Evolutionary conservation across 2,797 vertebrate species (phyloP).

Genomic region (Thaleichthys pacificus): DNA sequence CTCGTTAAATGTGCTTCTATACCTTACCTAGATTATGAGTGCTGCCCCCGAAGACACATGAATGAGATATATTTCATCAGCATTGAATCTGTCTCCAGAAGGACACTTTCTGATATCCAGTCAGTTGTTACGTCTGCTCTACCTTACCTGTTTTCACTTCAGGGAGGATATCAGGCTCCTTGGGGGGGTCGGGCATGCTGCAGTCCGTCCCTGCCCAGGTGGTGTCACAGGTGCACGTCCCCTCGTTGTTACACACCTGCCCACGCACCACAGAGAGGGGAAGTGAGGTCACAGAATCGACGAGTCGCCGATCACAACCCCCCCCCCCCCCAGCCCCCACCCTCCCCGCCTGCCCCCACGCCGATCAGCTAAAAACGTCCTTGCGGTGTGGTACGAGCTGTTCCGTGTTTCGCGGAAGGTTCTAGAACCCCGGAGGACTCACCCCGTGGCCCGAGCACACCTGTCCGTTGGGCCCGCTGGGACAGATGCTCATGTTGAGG

Average conservation of each 20-base stretch:
- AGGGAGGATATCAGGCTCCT: slow-evolving; percentile 69
- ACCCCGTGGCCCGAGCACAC: slow-evolving; percentile 97
- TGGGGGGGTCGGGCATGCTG: slow-evolving; percentile 94
- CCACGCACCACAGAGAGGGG: background rate
- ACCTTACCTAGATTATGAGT: too few relatives aligned
- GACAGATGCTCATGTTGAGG: slow-evolving; percentile 96
- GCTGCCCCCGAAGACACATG: too few relatives aligned
- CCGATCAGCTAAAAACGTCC: background rate
- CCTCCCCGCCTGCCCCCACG: background rate
- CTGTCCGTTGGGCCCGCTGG: slow-evolving; percentile 86
- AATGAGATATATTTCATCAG: too few relatives aligned
- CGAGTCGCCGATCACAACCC: background rate
- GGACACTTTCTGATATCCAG: too few relatives aligned
- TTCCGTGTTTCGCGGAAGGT: background rate
- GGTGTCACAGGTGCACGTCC: slow-evolving; percentile 91
- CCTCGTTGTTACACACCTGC: slow-evolving; percentile 97
- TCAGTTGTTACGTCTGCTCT: slow-evolving; percentile 43
- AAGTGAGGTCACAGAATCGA: background rate
- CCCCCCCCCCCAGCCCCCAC: background rate
- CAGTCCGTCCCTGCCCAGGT: slow-evolving; percentile 99
- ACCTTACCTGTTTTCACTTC: slow-evolving; percentile 92
- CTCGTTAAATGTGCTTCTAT: too few relatives aligned
- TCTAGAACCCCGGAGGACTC: slow-evolving; percentile 61
- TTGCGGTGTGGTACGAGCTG: background rate
- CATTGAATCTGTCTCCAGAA: background rate